Conservation (phyloP, 2,797 vertebrate species). For the Ptychobarbus kaznakovi region DNA sequence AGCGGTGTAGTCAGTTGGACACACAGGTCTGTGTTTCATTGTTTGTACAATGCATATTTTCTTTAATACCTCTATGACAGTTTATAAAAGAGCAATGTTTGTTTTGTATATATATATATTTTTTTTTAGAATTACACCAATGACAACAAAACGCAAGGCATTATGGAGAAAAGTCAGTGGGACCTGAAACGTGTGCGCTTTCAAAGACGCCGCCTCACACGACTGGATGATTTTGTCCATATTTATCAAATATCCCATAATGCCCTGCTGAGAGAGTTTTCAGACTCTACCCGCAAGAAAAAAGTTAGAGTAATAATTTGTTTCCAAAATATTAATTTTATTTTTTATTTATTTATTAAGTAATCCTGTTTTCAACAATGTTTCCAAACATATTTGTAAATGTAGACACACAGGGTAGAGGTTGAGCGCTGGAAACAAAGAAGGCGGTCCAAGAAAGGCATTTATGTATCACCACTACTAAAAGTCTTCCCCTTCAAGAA, state of each 20-base stretch:
- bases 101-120: neutral
- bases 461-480: neutral
- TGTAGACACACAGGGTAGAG: conserved; percentile 10
- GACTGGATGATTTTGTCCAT: conserved; percentile 26
- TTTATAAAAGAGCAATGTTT: neutral
- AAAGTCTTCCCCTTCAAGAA: neutral
- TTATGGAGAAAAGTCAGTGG: neutral
- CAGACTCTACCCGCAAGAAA: neutral
- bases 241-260: conserved; percentile 4
- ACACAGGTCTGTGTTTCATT: neutral
- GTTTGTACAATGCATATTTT: neutral
- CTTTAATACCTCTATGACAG: neutral
- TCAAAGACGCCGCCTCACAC: neutral
- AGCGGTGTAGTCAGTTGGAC: neutral
- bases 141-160: neutral
- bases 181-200: neutral
- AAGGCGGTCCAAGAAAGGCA: neutral
- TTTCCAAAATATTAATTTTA: neutral
- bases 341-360: neutral
- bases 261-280: neutral
- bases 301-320: neutral
- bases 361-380: conserved; percentile 1
- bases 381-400: neutral
- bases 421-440: conserved; percentile 7
- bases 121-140: neutral